Percentiles rank a stretch among this genome's conserved stretches.
Evolutionary conservation across 2,888 invertebrate species (phyloP).

Genomic region (Cryptus armator): DNA sequence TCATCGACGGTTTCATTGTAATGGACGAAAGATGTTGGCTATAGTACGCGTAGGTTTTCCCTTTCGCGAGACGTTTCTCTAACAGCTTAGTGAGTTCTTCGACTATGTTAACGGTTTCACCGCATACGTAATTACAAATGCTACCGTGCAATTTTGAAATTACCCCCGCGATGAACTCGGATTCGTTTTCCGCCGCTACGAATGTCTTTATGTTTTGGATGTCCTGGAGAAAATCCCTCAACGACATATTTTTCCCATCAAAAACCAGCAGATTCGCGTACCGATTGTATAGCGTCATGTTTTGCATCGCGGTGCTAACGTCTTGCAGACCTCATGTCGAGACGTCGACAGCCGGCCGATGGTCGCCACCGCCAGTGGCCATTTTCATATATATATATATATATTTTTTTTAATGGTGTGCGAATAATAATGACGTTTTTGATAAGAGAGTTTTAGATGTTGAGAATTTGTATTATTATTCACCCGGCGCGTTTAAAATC

Average conservation of each 20-base stretch:
- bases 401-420: too few species aligned
- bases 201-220: neutral
- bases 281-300: too few species aligned
- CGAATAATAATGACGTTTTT: too few species aligned
- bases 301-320: too few species aligned
- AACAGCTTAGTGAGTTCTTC: neutral
- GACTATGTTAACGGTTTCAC: neutral
- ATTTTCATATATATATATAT: too few species aligned
- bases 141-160: neutral
- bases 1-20: too few species aligned
- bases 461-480: too few species aligned
- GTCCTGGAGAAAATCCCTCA: constrained; percentile 22
- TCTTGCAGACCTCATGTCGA: too few species aligned
- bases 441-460: too few species aligned
- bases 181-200: neutral
- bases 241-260: neutral
- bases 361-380: neutral
- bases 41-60: neutral
- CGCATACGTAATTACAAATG: neutral
- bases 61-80: neutral
- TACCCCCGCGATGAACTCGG: neutral
- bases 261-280: neutral
- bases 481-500: too few species aligned
- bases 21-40: neutral
- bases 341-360: too few species aligned